These are phyloP conservation scores for Hirundichthys speculiger DNA, from an alignment of 2,113 vertebrate genomes.

Conservation along the genomic window DNA sequence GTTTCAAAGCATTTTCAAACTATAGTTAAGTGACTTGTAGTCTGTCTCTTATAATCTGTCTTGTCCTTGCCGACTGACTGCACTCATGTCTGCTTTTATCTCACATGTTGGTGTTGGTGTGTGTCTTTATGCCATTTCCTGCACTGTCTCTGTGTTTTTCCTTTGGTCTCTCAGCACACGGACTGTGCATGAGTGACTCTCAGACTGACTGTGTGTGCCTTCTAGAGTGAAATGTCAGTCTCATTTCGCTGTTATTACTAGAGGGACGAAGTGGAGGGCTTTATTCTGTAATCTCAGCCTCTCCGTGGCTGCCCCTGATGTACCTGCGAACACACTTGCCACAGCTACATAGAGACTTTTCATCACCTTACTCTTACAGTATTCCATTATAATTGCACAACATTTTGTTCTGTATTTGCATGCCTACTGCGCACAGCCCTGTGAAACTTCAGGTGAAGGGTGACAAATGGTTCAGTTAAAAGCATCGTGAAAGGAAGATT, in stretches of 20 bases:
- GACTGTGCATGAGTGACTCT: constrained; percentile 13
- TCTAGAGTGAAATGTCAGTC: constrained; percentile 77
- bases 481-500: constrained; percentile 48
- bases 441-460: constrained; percentile 48
- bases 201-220: constrained; percentile 40
- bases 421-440: constrained; percentile 40
- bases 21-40: background rate
- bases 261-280: constrained; percentile 71
- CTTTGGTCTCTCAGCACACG: constrained; percentile 23
- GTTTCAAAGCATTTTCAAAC: no score
- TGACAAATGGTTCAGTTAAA: constrained; percentile 68
- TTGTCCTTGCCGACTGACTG: constrained; percentile 10
- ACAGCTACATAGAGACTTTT: constrained; percentile 45
- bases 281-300: constrained; percentile 69
- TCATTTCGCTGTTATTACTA: constrained; percentile 80
- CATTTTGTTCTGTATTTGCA: constrained; percentile 42
- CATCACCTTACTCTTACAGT: constrained; percentile 52
- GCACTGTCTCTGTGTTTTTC: constrained; percentile 19
- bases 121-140: constrained; percentile 13
- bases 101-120: constrained; percentile 7
- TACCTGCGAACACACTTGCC: constrained; percentile 49
- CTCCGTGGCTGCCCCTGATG: constrained; percentile 47
- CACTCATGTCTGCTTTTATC: background rate
- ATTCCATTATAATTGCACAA: constrained; percentile 54
- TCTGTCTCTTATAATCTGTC: background rate